Evolutionary conservation across 2,797 vertebrate species (phyloP).

Genomic region (Cuniculus paca): DNA sequence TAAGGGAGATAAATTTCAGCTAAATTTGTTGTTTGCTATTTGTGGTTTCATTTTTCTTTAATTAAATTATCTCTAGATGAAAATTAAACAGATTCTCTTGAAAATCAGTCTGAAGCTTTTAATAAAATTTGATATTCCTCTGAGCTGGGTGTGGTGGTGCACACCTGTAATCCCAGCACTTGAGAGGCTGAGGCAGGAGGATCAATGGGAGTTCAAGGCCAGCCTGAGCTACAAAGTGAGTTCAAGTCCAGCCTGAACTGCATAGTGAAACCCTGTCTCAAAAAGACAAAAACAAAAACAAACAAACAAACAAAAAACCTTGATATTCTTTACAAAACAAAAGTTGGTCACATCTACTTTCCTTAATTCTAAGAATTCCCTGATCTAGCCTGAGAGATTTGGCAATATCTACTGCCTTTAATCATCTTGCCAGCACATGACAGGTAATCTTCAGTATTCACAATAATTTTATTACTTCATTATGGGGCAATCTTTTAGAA

Average conservation of each 20-base stretch:
- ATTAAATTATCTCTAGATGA: background rate
- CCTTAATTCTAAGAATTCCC: constrained; percentile 21
- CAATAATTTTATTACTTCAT: constrained; percentile 70
- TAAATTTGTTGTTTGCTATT: constrained; percentile 4
- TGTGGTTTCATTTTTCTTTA: background rate
- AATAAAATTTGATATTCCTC: constrained; percentile 20
- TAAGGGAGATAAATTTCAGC: background rate
- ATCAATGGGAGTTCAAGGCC: no score
- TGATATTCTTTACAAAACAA: background rate
- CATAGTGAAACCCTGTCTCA: no score
- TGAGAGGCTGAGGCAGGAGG: no score
- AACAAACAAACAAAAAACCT: no score
- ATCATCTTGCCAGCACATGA: constrained; percentile 45
- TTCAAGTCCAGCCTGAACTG: no score
- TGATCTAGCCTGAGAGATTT: constrained; percentile 38
- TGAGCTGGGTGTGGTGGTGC: no score
- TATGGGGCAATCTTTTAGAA: constrained; percentile 61
- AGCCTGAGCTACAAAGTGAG: no score
- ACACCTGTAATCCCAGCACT: no score
- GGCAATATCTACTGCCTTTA: constrained; percentile 43
- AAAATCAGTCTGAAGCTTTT: constrained; percentile 48
- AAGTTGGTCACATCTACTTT: background rate
- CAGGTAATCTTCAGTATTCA: constrained; percentile 53
- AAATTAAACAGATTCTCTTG: constrained; percentile 42
- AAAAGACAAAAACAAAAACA: no score